Percentiles rank a stretch among this genome's conserved stretches.
Conservation (phyloP, 2,797 vertebrate species). For the Sternotherus odoratus region DNA sequence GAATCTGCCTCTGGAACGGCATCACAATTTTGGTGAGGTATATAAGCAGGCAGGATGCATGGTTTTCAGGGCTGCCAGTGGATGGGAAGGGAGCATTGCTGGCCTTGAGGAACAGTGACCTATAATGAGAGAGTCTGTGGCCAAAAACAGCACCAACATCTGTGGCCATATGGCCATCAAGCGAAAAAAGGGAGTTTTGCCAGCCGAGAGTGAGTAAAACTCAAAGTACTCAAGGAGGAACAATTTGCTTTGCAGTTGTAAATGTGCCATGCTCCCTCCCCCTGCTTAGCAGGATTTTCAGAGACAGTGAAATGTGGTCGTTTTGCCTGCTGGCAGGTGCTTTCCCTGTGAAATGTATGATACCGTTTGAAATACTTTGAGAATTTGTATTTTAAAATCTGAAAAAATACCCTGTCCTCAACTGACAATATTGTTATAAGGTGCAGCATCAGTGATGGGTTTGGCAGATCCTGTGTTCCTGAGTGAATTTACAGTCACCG, state of each 20-base stretch:
- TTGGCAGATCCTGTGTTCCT: background rate
- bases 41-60: background rate
- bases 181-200: conserved; percentile 34
- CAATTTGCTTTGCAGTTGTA: background rate
- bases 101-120: background rate
- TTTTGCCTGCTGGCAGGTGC: background rate
- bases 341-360: background rate
- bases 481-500: background rate
- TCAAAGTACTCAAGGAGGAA: background rate
- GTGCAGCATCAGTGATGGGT: background rate
- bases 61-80: background rate
- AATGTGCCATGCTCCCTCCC: background rate
- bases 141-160: conserved; percentile 61
- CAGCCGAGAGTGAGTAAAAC: background rate
- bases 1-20: background rate
- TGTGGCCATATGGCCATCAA: conserved; percentile 48
- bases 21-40: background rate
- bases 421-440: background rate
- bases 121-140: background rate
- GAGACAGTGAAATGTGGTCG: background rate
- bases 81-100: background rate
- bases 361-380: background rate
- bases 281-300: background rate
- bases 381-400: background rate
- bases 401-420: background rate